These are phyloP conservation scores for Tonatia bakeri DNA, from an alignment of 2,113 vertebrate species.

Conservation along the genomic window DNA sequence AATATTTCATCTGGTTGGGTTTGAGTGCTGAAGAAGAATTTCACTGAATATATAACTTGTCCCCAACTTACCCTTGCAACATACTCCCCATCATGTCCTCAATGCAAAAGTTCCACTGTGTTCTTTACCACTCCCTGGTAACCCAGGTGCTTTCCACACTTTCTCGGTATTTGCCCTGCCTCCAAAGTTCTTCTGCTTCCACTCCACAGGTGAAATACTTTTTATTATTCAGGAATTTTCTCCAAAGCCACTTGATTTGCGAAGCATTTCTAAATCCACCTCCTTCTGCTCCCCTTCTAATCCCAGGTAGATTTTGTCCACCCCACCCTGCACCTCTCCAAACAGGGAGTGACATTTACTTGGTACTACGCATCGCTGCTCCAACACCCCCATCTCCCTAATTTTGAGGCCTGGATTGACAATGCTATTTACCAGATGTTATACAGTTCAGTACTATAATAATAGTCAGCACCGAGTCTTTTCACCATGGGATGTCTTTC, in stretches of 20 bases:
- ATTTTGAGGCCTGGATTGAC: background rate
- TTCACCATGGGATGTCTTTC: background rate
- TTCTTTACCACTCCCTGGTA: background rate
- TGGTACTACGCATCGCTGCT: background rate
- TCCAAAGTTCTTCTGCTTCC: background rate
- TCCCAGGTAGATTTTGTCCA: background rate
- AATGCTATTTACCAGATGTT: background rate
- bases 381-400: background rate
- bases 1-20: slow-evolving; percentile 4
- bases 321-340: background rate
- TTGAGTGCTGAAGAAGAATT: background rate
- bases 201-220: background rate
- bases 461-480: background rate
- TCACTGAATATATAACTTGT: background rate
- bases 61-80: background rate
- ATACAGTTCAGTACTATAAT: background rate
- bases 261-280: background rate
- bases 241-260: background rate
- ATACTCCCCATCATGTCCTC: background rate
- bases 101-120: background rate
- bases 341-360: background rate
- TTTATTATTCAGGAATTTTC: background rate
- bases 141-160: background rate
- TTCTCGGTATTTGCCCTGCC: background rate
- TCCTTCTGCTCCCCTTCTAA: background rate